Conservation (phyloP, 2,888 invertebrate genomes). For the Phyllotreta cruciferae region DNA sequence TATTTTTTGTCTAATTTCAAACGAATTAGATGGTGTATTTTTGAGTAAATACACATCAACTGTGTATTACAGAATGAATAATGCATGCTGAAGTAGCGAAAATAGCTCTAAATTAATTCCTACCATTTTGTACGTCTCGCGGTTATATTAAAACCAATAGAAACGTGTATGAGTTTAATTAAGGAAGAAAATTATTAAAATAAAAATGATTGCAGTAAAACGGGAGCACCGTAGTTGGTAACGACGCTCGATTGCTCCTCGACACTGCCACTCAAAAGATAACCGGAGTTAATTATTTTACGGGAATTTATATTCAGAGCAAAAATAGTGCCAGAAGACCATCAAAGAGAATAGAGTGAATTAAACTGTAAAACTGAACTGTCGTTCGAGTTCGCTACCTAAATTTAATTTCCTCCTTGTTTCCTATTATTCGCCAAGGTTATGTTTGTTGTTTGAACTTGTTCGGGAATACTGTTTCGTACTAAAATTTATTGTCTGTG, state of each 20-base stretch:
- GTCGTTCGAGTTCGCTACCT: slow-evolving; percentile 22
- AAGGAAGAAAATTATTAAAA: slow-evolving; percentile 5
- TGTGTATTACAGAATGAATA: too few relatives aligned
- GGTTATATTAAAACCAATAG: slow-evolving; percentile 1
- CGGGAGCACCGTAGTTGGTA: slow-evolving; percentile 4
- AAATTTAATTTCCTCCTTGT: slow-evolving; percentile 37
- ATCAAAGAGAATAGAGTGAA: slow-evolving; percentile 36
- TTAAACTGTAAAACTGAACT: slow-evolving; percentile 37
- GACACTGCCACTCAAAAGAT: slow-evolving; percentile 29
- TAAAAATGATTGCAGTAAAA: slow-evolving; percentile 4
- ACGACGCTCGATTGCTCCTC: slow-evolving; percentile 9
- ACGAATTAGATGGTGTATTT: too few relatives aligned
- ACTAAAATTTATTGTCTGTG: slow-evolving; percentile 10
- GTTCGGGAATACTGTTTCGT: slow-evolving; percentile 15
- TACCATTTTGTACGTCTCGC: too few relatives aligned
- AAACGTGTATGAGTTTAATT: slow-evolving; percentile 7
- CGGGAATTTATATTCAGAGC: slow-evolving; percentile 37
- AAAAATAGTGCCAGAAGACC: slow-evolving; percentile 37
- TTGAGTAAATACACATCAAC: too few relatives aligned
- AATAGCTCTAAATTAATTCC: too few relatives aligned
- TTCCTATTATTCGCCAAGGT: slow-evolving; percentile 17
- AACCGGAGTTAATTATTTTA: slow-evolving; percentile 38
- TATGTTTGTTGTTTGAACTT: slow-evolving; percentile 26
- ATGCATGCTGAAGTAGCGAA: too few relatives aligned
- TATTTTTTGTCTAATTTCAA: too few relatives aligned